Evolutionary conservation across 2,113 vertebrate species (phyloP).

Genomic region (Narcine bancroftii): DNA sequence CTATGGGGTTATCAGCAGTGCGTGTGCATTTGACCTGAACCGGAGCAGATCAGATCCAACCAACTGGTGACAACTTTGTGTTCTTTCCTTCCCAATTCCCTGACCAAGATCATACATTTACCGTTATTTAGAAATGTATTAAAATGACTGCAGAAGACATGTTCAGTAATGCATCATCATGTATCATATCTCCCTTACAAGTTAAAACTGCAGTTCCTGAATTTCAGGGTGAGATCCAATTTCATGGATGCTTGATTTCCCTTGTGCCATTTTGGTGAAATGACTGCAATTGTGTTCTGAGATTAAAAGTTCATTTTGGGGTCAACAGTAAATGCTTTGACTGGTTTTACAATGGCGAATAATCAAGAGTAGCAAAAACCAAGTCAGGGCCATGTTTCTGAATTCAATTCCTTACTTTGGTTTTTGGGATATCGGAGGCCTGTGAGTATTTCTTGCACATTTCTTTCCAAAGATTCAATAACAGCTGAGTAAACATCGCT

Average conservation of each 20-base stretch:
- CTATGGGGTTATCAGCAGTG: background rate
- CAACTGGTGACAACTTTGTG: background rate
- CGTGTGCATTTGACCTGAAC: background rate
- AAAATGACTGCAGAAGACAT: background rate
- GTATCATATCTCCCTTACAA: slow-evolving; percentile 13
- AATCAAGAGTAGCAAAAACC: background rate
- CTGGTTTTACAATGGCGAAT: background rate
- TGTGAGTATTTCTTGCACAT: background rate
- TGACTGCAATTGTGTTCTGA: slow-evolving; percentile 15
- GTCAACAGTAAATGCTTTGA: slow-evolving; percentile 9
- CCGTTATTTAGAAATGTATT: slow-evolving; percentile 4
- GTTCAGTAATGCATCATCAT: background rate
- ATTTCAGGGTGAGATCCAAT: slow-evolving; percentile 26
- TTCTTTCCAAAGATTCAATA: background rate
- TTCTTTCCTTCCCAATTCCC: background rate
- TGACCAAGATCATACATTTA: background rate
- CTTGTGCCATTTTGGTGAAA: slow-evolving; percentile 28
- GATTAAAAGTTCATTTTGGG: slow-evolving; percentile 14
- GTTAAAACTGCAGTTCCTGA: slow-evolving; percentile 26
- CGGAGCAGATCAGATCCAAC: background rate
- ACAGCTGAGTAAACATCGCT: background rate
- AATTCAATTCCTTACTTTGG: background rate
- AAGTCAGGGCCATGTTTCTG: background rate
- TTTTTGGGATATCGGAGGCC: background rate
- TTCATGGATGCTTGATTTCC: background rate